Base-by-base conservation (phyloP, 2,113 vertebrate species). In the Natator depressus region DNA sequence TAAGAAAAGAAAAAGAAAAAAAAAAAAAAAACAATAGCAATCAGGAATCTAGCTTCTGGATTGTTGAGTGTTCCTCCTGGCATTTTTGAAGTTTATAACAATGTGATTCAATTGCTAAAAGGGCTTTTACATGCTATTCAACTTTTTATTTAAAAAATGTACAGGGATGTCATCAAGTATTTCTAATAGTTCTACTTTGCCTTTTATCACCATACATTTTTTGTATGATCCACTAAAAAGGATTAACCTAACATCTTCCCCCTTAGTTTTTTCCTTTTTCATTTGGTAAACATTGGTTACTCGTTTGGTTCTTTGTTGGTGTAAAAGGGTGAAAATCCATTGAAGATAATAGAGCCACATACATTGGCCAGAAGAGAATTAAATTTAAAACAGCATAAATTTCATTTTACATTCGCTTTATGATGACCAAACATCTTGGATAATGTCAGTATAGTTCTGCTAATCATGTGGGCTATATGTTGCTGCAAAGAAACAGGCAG, bases 1-100 rank as follows among this genome's bases (percentile, higher is more conserved):
- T 42, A 25, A 5, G 79, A 25, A 12, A 86, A 94, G 85, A 38
- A 91, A 94, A 87, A n/a, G 90, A 82, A 53, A 91, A 89, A 82
- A 82, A 53, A 91, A 89, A 82, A 93, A 82, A 50, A 90, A 89
- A 82, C 1, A 31, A 55, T 49, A 55, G 2, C 24, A 84, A n/a
- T 59, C 11, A 55, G 76, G 27, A 95, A 93, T 94, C 93, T 69
- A 79, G 8, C 35, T 19, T 54, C 62, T 57, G 54, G 94, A 54
- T 5, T 59, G 57, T 14, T 94, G 4, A 4, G 13, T 51, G 12
- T 47, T 46, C 3, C 89, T 82, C 55, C 3, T 8, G 42, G 50
- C 65, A 38, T 72, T 72, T 72, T 8, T 42, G 9, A 8, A 22
- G 89, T 90, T 55, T 89, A 55, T 89, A 89, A 80, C 80, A 84